Base-by-base conservation (phyloP, 2,797 vertebrate species). In the Acanthopagrus latus region DNA sequence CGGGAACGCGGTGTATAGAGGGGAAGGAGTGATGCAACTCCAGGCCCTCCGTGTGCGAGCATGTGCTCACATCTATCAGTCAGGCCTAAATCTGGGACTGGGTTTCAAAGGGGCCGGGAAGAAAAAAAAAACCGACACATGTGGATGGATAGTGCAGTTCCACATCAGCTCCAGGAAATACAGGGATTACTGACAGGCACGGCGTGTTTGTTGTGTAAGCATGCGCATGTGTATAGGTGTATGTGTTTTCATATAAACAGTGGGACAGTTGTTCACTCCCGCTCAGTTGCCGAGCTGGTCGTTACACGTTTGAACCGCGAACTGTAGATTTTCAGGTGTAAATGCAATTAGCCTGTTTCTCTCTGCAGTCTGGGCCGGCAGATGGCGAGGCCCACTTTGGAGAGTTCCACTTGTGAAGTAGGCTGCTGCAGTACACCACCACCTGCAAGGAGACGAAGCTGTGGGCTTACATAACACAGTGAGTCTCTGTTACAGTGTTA, bases 221-320 rank as follows among this genome's bases (percentile, higher is more conserved):
- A 78, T 2, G 41, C 20, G 60, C 59, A 38, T 62, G 71, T 69
- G 76, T 66, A 25, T 62, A 76, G 21, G 56, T 70, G 51, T 21
- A 8, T 20, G 74, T 91, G 88, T 93, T 91, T 91, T 89, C 44
- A 89, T 80, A 67, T 91, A 80, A 94, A 93, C 91, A 93, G 46
- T 16, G 63, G 66, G 50, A 21, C 76, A 65, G 76, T 81, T 81
- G 64, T 71, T 81, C 51, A 62, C 20, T 44, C 33, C 66, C 50
- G 64, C 38, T 59, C 6, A 13, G 41, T 51, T 52, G 81, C 47
- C 38, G 52, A 76, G 82, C 82, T 3, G 73, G 82, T 87, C 54
- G 33, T 48, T 57, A 18, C 85, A 76, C 1, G 70, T n/a, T n/a
- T 57, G 62, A 73, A 59, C 71, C 25, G 4, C 20, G 27, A 74